Evolutionary conservation across 2,888 invertebrate species (phyloP), one percentile per base, ranked within the genome.

Genomic region (Hydrotaea diabolus): DNA sequence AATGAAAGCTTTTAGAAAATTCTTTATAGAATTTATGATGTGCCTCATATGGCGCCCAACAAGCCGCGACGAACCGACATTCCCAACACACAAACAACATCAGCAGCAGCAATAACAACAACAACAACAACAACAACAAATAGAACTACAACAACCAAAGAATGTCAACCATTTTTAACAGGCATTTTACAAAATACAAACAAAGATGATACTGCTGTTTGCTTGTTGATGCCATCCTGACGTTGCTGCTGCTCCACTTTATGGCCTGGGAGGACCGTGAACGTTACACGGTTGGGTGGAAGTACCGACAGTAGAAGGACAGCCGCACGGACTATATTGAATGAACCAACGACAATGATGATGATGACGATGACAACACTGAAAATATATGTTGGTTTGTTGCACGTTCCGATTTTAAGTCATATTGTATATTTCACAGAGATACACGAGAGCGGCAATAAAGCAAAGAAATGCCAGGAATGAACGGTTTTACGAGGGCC

Each of bases 41-140:
- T 80, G 86, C 82, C 74, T 86, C 86, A 82, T 83, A 85, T 87
- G 86, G 81, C 83, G 83, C 81, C 85, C 81, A 86, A 86, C 86
- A 85, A 85, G 81, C 83, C 85, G 86, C 83, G 85, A 80, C 81
- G 66, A 31, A 39, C 78, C 53, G 46, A 69, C 71, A 62, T 31
- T 72, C 55, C 17, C 2, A 31, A 49, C n/a, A 53, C 43, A 43
- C 43, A 69, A 43, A 43, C 43, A 69, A 43, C 21, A n/a, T 36
- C 69, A 69, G 21, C 46, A 69, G 17, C n/a, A 17, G n/a, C n/a
- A n/a, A n/a, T n/a, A n/a, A n/a, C n/a, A n/a, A n/a, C n/a, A n/a
- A n/a, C n/a, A n/a, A n/a, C n/a, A n/a, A n/a, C n/a, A 31, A 31
- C 31, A 31, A 2, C 2, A 21, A 59, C 11, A 59, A 62, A n/a